Evolutionary conservation across 2,797 vertebrate species (phyloP), one percentile per base, ranked within the genome.

Genomic region (Sebastes elongatus): DNA sequence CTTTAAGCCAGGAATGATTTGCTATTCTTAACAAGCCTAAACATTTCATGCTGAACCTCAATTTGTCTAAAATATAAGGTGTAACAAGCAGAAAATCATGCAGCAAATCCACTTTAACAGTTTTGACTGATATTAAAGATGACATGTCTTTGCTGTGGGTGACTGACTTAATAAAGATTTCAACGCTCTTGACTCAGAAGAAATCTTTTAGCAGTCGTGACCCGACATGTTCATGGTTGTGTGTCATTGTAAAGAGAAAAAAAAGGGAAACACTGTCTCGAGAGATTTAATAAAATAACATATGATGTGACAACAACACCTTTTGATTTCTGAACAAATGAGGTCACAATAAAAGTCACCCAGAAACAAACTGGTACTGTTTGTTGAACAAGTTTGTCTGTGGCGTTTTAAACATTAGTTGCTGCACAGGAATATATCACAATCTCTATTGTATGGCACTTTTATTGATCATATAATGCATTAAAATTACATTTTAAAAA

Each of bases 1-100:
- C 77, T 84, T 84, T 86, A 90, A 87, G 69, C 80, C 53, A 63
- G 23, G 6, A 72, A 80, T 88, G 63, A 86, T 86, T 89, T 56
- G 22, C 28, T 78, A 64, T 82, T 84, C 42, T 53, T 71, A 83
- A 77, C 67, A 82, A 81, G 63, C 59, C 61, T 71, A 53, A 79
- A 71, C 27, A 82, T 83, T 76, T 71, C 63, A 77, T 53, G 60
- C 73, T 69, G n/a, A 87, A 69, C 57, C 77, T 78, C n/a, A 79
- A 25, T 88, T 80, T 82, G 62, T 74, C 72, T 64, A 64, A 64
- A 73, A 79, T 66, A 67, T 80, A n/a, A 71, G 42, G 77, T 77
- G 33, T 71, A 83, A 83, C 67, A 69, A 74, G 85, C 72, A 87
- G 76, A 87, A 87, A 84, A 88, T 78, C 27, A 76, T 13, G 27